phyloP scores from a whole-genome alignment of 1,140 invertebrate genomes.

The Gonioctena quinquepunctata region DNA sequence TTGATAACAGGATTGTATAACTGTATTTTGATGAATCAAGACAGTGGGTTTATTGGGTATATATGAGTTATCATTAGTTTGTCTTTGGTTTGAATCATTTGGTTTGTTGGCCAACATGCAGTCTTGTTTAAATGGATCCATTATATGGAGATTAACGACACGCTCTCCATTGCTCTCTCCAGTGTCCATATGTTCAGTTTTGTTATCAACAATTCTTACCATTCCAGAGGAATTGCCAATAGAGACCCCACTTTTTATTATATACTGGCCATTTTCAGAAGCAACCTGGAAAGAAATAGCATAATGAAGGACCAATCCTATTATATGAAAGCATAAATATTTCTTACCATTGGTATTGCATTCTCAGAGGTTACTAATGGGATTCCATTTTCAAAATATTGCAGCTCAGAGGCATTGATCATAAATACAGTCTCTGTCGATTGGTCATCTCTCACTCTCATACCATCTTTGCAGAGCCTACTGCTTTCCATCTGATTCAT shows the following conservation, averaged over 20 bases:
- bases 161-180: conserved; percentile 22
- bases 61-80: not conserved
- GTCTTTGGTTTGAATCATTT: conserved; percentile 14
- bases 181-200: not conserved
- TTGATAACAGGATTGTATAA: conserved; percentile 24
- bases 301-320: not conserved
- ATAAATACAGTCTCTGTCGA: conserved; percentile 39
- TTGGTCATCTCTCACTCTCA: conserved; percentile 32
- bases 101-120: conserved; percentile 32
- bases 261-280: conserved; percentile 34
- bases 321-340: not conserved
- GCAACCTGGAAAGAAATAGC: conserved; percentile 18
- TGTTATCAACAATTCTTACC: conserved; percentile 31
- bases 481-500: conserved; percentile 22
- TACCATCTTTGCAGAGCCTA: conserved; percentile 27
- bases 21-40: conserved; percentile 33
- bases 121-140: conserved; percentile 36
- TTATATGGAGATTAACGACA: conserved; percentile 43
- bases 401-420: conserved; percentile 40
- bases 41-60: conserved; percentile 9
- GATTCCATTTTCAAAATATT: conserved; percentile 39
- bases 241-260: conserved; percentile 34
- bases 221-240: conserved; percentile 30
- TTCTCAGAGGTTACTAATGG: conserved; percentile 39
- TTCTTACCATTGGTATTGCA: conserved; percentile 22